These are phyloP conservation scores for Phylloscopus trochilus DNA, from an alignment of 2,113 vertebrate species.

Conservation along the genomic window DNA sequence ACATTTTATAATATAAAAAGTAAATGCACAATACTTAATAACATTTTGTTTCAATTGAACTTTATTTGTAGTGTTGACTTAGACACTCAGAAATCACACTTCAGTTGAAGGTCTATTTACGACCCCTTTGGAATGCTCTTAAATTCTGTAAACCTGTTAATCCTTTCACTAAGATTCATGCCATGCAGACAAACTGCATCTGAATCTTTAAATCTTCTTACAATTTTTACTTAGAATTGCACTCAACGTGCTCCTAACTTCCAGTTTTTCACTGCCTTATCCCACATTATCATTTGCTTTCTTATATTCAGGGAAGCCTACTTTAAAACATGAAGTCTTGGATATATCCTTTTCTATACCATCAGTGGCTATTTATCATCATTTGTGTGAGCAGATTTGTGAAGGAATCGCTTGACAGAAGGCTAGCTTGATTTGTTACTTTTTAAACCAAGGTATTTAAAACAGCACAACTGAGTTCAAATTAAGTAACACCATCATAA, in stretches of 20 bases:
- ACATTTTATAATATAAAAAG: background rate
- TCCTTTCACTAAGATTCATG: background rate
- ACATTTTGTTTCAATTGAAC: background rate
- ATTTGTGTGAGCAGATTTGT: background rate
- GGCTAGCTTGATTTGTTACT: background rate
- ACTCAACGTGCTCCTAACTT: background rate
- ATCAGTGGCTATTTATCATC: background rate
- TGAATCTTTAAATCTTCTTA: background rate
- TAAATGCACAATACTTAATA: background rate
- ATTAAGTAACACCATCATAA: background rate
- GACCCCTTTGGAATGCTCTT: background rate
- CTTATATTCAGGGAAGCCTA: background rate
- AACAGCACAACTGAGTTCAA: background rate
- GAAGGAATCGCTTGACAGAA: background rate
- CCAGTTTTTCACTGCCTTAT: background rate
- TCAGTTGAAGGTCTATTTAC: background rate
- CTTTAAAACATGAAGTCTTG: background rate
- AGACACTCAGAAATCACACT: background rate
- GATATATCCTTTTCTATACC: background rate
- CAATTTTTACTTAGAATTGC: background rate
- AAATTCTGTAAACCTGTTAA: background rate
- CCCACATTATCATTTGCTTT: background rate
- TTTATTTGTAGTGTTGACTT: background rate
- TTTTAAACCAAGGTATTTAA: background rate
- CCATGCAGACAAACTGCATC: background rate